Evolutionary conservation across 2,888 invertebrate species (phyloP).

Genomic region (Chrysolina oricalcia): DNA sequence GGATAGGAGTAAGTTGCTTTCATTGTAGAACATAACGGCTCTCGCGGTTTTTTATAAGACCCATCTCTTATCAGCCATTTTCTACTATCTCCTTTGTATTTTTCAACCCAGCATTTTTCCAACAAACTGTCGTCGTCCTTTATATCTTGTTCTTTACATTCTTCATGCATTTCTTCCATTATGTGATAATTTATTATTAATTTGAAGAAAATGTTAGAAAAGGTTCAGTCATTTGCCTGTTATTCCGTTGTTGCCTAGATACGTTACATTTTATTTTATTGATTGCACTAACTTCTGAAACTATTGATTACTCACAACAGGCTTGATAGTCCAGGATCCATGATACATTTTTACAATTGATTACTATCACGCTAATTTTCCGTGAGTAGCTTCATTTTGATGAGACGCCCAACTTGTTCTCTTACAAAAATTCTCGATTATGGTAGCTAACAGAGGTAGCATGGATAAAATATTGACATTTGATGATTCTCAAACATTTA

Average conservation of each 20-base stretch:
- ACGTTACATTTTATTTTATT: background rate
- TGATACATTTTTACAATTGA: too few relatives aligned
- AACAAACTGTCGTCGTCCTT: conserved; percentile 55
- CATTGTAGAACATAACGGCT: conserved; percentile 62
- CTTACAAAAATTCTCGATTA: too few relatives aligned
- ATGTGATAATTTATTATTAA: background rate
- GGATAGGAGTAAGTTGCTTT: conserved; percentile 62
- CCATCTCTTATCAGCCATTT: conserved; percentile 66
- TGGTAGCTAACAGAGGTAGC: too few relatives aligned
- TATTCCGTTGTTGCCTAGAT: background rate
- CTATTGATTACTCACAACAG: background rate
- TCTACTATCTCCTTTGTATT: conserved; percentile 64
- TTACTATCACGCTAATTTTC: too few relatives aligned
- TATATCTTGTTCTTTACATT: conserved; percentile 32
- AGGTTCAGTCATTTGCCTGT: background rate
- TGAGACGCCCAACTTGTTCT: too few relatives aligned
- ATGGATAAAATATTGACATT: too few relatives aligned
- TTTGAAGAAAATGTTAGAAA: background rate
- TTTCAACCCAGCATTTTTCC: conserved; percentile 64
- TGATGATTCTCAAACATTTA: too few relatives aligned
- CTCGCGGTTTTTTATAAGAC: conserved; percentile 50
- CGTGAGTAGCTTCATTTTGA: too few relatives aligned
- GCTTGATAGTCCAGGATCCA: too few relatives aligned
- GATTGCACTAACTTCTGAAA: background rate
- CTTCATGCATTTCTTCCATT: conserved; percentile 19